Evolutionary conservation across 2,113 vertebrate species (phyloP).

Genomic region (Hippocampus mohnikei): DNA sequence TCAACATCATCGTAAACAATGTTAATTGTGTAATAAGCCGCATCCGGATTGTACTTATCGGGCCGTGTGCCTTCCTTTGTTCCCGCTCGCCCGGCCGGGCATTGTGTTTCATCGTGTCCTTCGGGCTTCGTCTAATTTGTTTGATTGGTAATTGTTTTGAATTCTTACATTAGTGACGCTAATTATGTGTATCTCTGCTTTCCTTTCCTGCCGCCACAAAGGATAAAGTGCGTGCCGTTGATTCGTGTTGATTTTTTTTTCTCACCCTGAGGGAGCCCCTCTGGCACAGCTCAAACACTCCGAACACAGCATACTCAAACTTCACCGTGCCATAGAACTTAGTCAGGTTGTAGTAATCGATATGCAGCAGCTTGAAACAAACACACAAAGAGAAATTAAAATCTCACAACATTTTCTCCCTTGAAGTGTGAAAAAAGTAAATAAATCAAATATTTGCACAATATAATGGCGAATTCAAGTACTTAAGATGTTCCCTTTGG

Average conservation of each 20-base stretch:
- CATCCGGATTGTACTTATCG: not conserved
- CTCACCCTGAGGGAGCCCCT: conserved; percentile 92
- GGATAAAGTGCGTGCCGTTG: not conserved
- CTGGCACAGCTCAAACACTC: conserved; percentile 90
- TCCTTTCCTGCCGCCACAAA: not conserved
- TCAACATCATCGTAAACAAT: conserved; percentile 20
- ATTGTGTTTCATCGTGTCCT: no score
- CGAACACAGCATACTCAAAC: conserved; percentile 85
- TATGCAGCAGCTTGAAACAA: conserved; percentile 78
- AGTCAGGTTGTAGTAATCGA: conserved; percentile 97
- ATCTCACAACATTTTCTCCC: not conserved
- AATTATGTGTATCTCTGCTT: no score
- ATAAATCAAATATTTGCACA: no score
- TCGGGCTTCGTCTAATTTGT: no score
- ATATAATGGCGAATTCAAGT: no score
- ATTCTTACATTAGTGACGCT: no score
- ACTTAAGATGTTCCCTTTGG: no score
- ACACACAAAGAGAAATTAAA: not conserved
- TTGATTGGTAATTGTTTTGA: no score
- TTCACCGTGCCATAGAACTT: conserved; percentile 98
- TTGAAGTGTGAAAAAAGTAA: no score
- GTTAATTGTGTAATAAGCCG: not conserved
- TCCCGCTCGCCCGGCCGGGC: no score
- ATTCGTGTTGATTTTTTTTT: not conserved
- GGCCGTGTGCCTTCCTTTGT: not conserved